Conservation (phyloP, 2,888 invertebrate genomes). For the Coremacera marginata region DNA sequence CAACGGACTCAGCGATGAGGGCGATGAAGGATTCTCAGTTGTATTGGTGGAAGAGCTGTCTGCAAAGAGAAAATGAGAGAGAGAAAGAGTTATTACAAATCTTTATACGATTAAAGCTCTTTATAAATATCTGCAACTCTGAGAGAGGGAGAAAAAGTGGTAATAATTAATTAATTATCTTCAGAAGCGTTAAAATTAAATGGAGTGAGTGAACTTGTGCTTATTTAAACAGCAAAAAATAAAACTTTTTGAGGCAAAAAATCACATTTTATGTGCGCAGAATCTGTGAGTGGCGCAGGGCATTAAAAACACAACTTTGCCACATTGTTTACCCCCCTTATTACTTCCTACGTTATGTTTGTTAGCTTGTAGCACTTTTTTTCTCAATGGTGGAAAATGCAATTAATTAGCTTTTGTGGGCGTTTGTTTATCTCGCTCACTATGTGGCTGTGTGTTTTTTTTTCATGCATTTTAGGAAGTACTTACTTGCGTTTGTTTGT, state of each 20-base stretch:
- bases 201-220: conserved; percentile 31
- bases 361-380: background rate
- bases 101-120: background rate
- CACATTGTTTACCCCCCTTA: background rate
- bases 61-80: conserved; percentile 69
- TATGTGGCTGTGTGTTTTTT: conserved; percentile 35
- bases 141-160: background rate
- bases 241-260: background rate
- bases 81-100: conserved; percentile 17
- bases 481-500: background rate
- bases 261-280: conserved; percentile 52
- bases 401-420: conserved; percentile 43
- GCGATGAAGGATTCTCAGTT: conserved; percentile 76
- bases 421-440: conserved; percentile 36
- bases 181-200: too few relatives aligned
- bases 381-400: conserved; percentile 42
- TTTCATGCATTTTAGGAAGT: conserved; percentile 37
- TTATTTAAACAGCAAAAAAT: too few relatives aligned
- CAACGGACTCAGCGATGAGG: conserved; percentile 73
- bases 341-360: background rate
- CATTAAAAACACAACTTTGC: conserved; percentile 1
- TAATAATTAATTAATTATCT: conserved; percentile 25
- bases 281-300: conserved; percentile 53
- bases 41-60: conserved; percentile 80
- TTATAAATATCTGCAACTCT: background rate